Conservation (phyloP, 2,113 vertebrate genomes). For the Illadopsis cleaveri region DNA sequence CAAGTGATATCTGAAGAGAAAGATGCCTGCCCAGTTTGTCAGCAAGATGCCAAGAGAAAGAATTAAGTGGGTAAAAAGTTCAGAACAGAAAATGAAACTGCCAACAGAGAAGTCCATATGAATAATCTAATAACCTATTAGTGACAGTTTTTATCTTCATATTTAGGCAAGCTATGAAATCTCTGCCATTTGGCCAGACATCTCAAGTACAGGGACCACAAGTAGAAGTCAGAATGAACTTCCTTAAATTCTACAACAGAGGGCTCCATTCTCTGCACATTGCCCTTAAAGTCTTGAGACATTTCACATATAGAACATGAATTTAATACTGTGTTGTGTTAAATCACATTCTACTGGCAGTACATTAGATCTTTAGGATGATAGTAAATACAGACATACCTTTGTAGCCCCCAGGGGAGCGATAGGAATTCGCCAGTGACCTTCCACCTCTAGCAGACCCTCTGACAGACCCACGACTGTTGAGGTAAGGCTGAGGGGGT, state of each 20-base stretch:
- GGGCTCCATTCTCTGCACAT: background rate
- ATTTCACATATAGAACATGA: background rate
- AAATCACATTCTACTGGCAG: background rate
- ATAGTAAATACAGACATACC: constrained; percentile 66
- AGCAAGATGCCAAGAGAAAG: background rate
- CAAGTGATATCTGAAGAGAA: background rate
- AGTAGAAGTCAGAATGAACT: background rate
- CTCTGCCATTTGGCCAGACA: background rate
- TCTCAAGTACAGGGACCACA: background rate
- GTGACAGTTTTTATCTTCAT: background rate
- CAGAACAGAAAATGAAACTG: background rate
- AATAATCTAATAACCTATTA: background rate
- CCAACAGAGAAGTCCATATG: background rate
- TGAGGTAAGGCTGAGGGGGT: constrained; percentile 79
- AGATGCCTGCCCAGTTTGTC: background rate
- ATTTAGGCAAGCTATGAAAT: background rate
- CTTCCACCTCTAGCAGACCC: constrained; percentile 84
- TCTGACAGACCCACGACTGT: constrained; percentile 79
- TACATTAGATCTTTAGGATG: background rate
- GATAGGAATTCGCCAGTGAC: constrained; percentile 75
- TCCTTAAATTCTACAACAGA: background rate
- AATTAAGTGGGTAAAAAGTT: background rate
- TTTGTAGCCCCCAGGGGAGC: constrained; percentile 83
- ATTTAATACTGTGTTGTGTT: background rate
- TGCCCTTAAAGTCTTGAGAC: background rate